Base-by-base conservation (phyloP, 1,140 invertebrate genomes). In the Caenorhabditis brenneri region DNA sequence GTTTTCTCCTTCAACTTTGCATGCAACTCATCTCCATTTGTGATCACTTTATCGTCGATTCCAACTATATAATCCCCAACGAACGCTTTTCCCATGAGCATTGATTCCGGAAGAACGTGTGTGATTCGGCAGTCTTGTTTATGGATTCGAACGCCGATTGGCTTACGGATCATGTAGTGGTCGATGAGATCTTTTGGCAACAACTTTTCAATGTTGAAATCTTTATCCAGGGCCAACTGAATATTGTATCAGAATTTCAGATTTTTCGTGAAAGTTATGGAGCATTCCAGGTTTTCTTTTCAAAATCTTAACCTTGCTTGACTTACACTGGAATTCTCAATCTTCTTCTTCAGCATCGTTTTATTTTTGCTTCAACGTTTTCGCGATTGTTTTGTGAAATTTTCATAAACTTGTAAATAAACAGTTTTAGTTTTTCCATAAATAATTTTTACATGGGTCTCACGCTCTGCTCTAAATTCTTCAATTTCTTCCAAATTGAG, bases 121-220 rank as follows among this genome's bases (percentile, higher is more conserved):
- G 65, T 74, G n/a, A 74, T 74, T n/a, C 65, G 16, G 42, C 65
- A 74, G 16, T 74, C 65, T 29, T 74, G 65, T 24, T 74, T 74
- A 29, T 74, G 65, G 2, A 74, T 36, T 24, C 65, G 12, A 22
- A 74, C 22, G 24, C 65, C 65, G 19, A 74, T 42, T 42, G 65
- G 65, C n/a, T 74, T 74, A 12, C 65, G 65, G 33, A 74, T 74
- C 65, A 74, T 74, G 36, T 42, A 74, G 42, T 74, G 65, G 36
- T 74, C 65, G n/a, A 74, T 46, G 1, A 74, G 42, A 6, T 74
- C 65, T 24, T 46, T 74, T 15, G 65, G 65, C 33, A 74, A 42
- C 7, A 74, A 42, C n/a, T 46, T 33, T 7, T 74, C 65, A 74
- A 74, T 74, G 36, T 42, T 74, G 65, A 74, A 74, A 42, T 74